Evolutionary conservation across 1,140 invertebrate genomes (phyloP).

Genomic region (Drosophila oshimai): DNA sequence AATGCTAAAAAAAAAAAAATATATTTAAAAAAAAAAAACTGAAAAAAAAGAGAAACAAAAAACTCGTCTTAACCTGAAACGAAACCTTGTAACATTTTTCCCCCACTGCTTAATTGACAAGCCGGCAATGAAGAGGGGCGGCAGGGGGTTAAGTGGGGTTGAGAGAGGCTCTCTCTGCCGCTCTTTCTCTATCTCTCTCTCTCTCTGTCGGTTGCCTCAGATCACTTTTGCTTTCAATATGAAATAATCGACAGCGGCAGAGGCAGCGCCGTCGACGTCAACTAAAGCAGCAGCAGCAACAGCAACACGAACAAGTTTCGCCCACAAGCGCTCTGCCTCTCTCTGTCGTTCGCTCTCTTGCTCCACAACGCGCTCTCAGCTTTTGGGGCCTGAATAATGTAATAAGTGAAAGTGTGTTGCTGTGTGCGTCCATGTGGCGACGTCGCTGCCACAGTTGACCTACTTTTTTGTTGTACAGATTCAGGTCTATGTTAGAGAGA

Average conservation of each 20-base stretch:
- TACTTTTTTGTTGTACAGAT: conserved; percentile 81
- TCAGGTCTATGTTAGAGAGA: conserved; percentile 83
- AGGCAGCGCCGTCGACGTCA: conserved; percentile 7
- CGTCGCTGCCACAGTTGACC: conserved; percentile 69
- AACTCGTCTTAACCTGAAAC: conserved; percentile 81
- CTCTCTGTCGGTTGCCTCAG: conserved; percentile 33
- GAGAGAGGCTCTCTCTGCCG: conserved; percentile 39
- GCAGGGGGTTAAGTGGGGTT: conserved; percentile 5
- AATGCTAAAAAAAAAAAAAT: conserved; percentile 52
- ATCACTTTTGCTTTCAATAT: conserved; percentile 83
- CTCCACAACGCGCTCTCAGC: conserved; percentile 15
- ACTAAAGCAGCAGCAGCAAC: conserved; percentile 1
- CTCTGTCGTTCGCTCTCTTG: conserved; percentile 1
- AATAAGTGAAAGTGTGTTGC: conserved; percentile 82
- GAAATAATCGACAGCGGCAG: conserved; percentile 75
- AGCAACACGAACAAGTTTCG: conserved; percentile 65
- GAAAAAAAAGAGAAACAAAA: conserved; percentile 50
- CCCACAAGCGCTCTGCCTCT: conserved; percentile 46
- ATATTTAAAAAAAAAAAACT: conserved; percentile 21
- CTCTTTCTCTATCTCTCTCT: conserved; percentile 20
- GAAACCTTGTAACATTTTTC: conserved; percentile 82
- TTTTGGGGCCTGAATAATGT: conserved; percentile 79
- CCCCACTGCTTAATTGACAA: conserved; percentile 57
- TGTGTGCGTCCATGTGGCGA: conserved; percentile 30
- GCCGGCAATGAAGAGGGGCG: conserved; percentile 46